Conservation (phyloP, 2,888 invertebrate species). For the Piscicola geometra region DNA sequence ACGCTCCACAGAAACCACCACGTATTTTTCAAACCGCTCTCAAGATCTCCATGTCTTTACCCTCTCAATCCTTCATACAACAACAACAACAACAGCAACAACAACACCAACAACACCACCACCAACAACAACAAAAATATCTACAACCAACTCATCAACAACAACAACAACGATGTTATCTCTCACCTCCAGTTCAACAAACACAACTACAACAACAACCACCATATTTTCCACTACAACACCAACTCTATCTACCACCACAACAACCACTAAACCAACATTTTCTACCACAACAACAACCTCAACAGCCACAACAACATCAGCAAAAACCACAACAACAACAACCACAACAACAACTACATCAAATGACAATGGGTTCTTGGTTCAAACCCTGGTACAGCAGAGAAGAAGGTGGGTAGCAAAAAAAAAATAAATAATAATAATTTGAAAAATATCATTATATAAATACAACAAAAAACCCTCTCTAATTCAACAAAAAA, state of each 20-base stretch:
- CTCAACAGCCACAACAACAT: neutral
- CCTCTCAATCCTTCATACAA: neutral
- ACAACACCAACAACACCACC: neutral
- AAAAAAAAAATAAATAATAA: too few relatives aligned
- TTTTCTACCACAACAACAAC: neutral
- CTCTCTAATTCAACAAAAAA: too few relatives aligned
- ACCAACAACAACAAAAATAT: neutral
- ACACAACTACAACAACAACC: neutral
- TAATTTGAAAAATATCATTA: too few relatives aligned
- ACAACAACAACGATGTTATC: neutral
- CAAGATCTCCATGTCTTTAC: neutral
- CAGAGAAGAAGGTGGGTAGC: neutral
- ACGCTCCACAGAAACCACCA: neutral
- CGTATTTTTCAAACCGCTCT: neutral
- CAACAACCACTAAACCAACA: too few relatives aligned
- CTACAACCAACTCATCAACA: neutral
- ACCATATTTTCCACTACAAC: too few relatives aligned
- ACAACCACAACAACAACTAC: neutral
- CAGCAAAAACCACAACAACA: neutral
- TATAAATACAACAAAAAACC: too few relatives aligned
- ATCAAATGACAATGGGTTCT: neutral
- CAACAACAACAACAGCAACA: neutral
- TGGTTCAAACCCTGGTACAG: slow-evolving; percentile 1
- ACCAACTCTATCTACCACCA: too few relatives aligned
- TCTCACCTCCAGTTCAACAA: neutral